Evolutionary conservation across 2,888 invertebrate species (phyloP).

Genomic region (Amphipoea lucens): DNA sequence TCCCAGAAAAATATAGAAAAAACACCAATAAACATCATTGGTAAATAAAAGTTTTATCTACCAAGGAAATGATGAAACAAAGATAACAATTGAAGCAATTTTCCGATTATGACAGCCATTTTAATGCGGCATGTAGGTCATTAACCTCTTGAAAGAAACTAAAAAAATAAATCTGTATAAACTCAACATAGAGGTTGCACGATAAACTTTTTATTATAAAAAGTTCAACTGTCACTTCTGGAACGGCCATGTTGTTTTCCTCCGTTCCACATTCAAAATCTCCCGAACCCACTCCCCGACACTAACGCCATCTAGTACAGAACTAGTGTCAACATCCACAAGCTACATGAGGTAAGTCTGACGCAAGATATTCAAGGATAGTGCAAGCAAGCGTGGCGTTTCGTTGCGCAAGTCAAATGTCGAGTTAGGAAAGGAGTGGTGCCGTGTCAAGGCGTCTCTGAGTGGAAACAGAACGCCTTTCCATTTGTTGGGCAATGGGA

Average conservation of each 20-base stretch:
- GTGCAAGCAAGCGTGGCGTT: constrained; percentile 68
- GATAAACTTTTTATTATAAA: not conserved
- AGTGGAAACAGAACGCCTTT: constrained; percentile 78
- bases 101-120: not conserved
- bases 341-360: constrained; percentile 71
- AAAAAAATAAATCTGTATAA: not conserved
- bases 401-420: constrained; percentile 80
- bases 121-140: constrained; percentile 14
- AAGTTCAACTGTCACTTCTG: not conserved
- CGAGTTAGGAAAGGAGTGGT: constrained; percentile 85
- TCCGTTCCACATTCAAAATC: constrained; percentile 21
- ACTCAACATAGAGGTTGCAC: not conserved
- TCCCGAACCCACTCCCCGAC: constrained; percentile 21
- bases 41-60: not conserved
- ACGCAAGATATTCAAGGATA: constrained; percentile 74
- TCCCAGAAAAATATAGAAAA: not conserved
- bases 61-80: not conserved
- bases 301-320: constrained; percentile 63
- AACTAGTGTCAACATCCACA: constrained; percentile 41
- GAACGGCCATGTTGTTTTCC: constrained; percentile 26
- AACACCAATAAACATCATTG: not conserved
- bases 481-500: constrained; percentile 83
- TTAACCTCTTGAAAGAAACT: constrained; percentile 16
- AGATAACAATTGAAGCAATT: not conserved
- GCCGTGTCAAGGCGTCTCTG: constrained; percentile 79